Percentiles rank a stretch among this genome's conserved stretches.
Evolutionary conservation across 53 echinoderm and acorn worm species (phyloP).

Genomic region (Holothuria leucospilota): DNA sequence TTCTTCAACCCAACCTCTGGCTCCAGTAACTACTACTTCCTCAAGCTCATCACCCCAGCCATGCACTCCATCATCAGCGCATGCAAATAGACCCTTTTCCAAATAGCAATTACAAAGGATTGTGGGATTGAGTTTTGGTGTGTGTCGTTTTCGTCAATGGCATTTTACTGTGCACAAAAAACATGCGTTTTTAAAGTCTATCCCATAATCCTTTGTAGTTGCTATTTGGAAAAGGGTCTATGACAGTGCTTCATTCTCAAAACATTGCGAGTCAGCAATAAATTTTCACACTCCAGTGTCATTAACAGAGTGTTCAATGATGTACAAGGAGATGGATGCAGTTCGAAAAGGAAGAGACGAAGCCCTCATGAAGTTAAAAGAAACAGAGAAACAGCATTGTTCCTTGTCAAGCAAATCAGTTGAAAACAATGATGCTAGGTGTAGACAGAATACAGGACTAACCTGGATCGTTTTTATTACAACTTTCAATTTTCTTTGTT

Average conservation of each 20-base stretch:
- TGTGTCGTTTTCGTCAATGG: too few relatives aligned
- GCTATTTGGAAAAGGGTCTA: too few relatives aligned
- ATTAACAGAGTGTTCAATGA: slow-evolving; percentile 5
- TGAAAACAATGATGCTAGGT: slow-evolving; percentile 12
- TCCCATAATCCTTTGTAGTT: too few relatives aligned
- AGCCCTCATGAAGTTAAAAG: slow-evolving; percentile 34
- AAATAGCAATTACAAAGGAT: not conserved
- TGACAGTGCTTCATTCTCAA: slow-evolving; percentile 48
- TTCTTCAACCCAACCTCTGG: not conserved
- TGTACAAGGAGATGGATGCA: slow-evolving; percentile 26
- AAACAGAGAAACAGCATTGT: not conserved
- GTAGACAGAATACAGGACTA: slow-evolving; percentile 31
- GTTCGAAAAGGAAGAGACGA: slow-evolving; percentile 12
- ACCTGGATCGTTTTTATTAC: slow-evolving; percentile 39
- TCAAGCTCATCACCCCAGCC: not conserved
- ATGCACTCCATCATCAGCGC: slow-evolving; percentile 44
- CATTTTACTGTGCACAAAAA: too few relatives aligned
- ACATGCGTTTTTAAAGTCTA: too few relatives aligned
- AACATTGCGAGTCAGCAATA: not conserved
- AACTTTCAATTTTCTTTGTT: slow-evolving; percentile 51
- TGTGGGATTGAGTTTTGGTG: too few relatives aligned
- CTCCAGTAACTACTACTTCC: slow-evolving; percentile 4
- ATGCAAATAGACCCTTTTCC: slow-evolving; percentile 52
- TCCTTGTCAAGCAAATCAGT: slow-evolving; percentile 15
- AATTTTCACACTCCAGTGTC: not conserved